A percentile compares a stretch with the other conserved stretches of the same genome.
phyloP scores from a whole-genome alignment of 2,888 invertebrate genomes.

The Luperina nickerlii region DNA sequence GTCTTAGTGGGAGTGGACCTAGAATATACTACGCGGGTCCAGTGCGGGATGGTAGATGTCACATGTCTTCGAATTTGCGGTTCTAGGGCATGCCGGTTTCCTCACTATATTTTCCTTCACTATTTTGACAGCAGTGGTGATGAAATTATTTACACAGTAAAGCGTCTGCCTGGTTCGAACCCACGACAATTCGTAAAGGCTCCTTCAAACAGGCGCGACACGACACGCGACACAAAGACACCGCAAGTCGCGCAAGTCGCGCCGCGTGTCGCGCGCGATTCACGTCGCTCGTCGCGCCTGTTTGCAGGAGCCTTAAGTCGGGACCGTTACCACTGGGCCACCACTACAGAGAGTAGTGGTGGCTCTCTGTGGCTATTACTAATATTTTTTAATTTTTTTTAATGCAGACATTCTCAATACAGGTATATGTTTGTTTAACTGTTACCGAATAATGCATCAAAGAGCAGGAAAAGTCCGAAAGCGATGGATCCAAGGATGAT shows the following conservation, averaged over 20 bases:
- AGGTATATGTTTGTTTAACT: background rate
- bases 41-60: background rate
- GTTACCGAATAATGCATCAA: conserved; percentile 69
- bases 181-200: background rate
- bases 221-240: too few species aligned
- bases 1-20: background rate
- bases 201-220: too few species aligned
- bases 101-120: background rate
- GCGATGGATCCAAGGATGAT: conserved; percentile 67
- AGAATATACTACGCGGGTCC: background rate
- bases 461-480: conserved; percentile 66
- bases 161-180: too few species aligned
- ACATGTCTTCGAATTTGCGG: background rate
- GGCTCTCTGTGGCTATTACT: too few species aligned
- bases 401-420: too few species aligned
- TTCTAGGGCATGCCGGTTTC: background rate
- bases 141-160: background rate
- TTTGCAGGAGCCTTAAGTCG: too few species aligned
- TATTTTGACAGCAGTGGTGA: too few species aligned
- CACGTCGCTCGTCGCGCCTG: too few species aligned
- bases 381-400: too few species aligned
- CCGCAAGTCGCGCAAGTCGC: too few species aligned
- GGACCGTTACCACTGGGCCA: background rate
- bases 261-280: too few species aligned
- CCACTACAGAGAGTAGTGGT: too few species aligned